Percentiles rank a stretch among this genome's conserved stretches.
Conservation (phyloP, 2,888 invertebrate species). For the Dastarcus helophoroides region DNA sequence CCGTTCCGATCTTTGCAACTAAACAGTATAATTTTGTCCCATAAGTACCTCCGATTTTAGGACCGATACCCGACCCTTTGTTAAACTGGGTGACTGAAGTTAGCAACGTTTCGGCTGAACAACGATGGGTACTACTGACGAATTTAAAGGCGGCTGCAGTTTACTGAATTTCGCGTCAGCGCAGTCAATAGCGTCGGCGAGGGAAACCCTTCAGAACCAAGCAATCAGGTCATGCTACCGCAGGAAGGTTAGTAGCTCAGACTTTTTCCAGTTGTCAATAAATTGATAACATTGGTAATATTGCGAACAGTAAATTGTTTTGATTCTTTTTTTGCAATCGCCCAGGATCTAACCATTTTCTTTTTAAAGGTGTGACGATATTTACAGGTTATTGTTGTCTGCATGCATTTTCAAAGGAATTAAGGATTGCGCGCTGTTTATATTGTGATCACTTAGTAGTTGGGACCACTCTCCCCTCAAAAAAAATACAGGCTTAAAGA, state of each 20-base stretch:
- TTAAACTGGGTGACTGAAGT: constrained; percentile 82
- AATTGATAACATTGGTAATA: constrained; percentile 1
- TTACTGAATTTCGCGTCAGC: constrained; percentile 93
- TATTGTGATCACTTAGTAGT: no score
- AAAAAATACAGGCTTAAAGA: no score
- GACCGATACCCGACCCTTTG: constrained; percentile 73
- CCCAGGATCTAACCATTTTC: constrained; percentile 35
- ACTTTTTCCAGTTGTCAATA: not conserved
- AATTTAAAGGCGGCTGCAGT: constrained; percentile 88
- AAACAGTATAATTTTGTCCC: constrained; percentile 22
- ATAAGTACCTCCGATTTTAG: constrained; percentile 48
- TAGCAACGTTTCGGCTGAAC: constrained; percentile 70
- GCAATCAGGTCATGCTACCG: constrained; percentile 81
- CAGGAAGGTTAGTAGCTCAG: constrained; percentile 74
- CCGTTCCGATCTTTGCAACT: constrained; percentile 3
- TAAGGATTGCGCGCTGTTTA: no score
- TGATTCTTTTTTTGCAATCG: constrained; percentile 29
- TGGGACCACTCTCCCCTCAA: no score
- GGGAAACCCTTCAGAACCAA: constrained; percentile 82
- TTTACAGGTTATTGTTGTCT: no score
- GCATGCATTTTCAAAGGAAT: not conserved
- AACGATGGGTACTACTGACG: constrained; percentile 68
- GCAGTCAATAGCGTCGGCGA: constrained; percentile 95
- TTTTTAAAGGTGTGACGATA: constrained; percentile 35
- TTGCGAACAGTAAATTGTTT: constrained; percentile 29